Evolutionary conservation across 2,888 invertebrate species (phyloP).

Genomic region (Noctuana brunneofusca): DNA sequence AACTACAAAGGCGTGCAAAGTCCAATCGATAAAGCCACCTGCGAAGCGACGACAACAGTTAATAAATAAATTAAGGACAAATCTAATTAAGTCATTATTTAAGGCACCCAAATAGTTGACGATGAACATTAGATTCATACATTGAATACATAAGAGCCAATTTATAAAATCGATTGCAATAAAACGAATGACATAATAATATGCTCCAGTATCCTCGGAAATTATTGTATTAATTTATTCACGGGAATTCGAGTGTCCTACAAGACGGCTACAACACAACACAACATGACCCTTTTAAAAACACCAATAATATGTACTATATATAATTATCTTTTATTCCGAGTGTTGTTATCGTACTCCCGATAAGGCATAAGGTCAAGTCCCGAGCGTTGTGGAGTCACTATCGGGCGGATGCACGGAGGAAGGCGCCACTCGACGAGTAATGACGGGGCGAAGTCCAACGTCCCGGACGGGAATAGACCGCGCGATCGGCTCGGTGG

Average conservation of each 20-base stretch:
- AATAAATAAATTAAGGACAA: too few relatives aligned
- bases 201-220: neutral
- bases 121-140: neutral
- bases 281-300: neutral
- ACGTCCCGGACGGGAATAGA: conserved; percentile 44
- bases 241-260: too few relatives aligned
- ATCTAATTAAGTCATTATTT: neutral
- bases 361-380: conserved; percentile 9
- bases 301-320: neutral
- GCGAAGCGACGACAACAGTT: neutral
- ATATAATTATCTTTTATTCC: neutral
- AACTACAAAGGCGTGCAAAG: neutral
- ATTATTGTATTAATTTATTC: neutral
- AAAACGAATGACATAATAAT: neutral
- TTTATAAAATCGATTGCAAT: neutral
- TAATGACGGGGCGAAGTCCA: conserved; percentile 68
- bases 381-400: conserved; percentile 39
- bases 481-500: conserved; percentile 14
- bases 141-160: neutral
- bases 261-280: too few relatives aligned
- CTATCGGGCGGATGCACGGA: conserved; percentile 46
- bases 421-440: conserved; percentile 50
- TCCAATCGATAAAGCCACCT: neutral
- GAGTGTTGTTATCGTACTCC: neutral
- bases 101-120: neutral